phyloP scores from a whole-genome alignment of 1,140 invertebrate species.

The Hyposmocoma kahamanoa region DNA sequence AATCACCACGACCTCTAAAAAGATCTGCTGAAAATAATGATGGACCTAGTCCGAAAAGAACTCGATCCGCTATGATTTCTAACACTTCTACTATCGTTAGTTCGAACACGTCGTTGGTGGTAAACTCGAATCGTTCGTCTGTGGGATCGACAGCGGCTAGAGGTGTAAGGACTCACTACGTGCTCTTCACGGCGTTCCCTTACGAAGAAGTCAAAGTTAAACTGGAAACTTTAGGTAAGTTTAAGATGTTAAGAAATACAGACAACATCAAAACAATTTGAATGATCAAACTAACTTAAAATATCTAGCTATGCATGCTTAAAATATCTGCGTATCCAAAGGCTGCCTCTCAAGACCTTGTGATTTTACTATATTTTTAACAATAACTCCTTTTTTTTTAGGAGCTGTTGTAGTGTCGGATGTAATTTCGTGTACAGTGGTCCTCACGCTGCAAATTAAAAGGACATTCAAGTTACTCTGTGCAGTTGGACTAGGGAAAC shows the following conservation, averaged over 20 bases:
- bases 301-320: too few relatives aligned
- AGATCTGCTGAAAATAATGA: slow-evolving; percentile 11
- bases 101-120: background rate
- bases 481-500: slow-evolving; percentile 64
- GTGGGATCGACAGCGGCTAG: slow-evolving; percentile 26
- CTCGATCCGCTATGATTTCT: slow-evolving; percentile 14
- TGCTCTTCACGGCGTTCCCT: slow-evolving; percentile 53
- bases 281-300: too few relatives aligned
- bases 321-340: too few relatives aligned
- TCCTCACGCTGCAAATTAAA: slow-evolving; percentile 65
- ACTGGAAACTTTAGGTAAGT: slow-evolving; percentile 51
- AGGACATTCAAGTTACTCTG: slow-evolving; percentile 70
- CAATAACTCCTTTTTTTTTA: too few relatives aligned
- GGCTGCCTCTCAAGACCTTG: too few relatives aligned
- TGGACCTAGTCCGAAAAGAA: slow-evolving; percentile 30
- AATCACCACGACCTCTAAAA: slow-evolving; percentile 27
- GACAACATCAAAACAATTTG: too few relatives aligned
- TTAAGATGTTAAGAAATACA: too few relatives aligned
- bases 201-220: slow-evolving; percentile 35
- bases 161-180: slow-evolving; percentile 29
- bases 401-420: slow-evolving; percentile 46
- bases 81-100: slow-evolving; percentile 4
- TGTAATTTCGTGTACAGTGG: slow-evolving; percentile 56
- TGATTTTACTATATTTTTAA: too few relatives aligned
- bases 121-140: slow-evolving; percentile 5